A percentile compares a stretch with the other conserved stretches of the same genome.
phyloP scores from a whole-genome alignment of 2,797 vertebrate genomes.

The Enteromius mattozi region DNA sequence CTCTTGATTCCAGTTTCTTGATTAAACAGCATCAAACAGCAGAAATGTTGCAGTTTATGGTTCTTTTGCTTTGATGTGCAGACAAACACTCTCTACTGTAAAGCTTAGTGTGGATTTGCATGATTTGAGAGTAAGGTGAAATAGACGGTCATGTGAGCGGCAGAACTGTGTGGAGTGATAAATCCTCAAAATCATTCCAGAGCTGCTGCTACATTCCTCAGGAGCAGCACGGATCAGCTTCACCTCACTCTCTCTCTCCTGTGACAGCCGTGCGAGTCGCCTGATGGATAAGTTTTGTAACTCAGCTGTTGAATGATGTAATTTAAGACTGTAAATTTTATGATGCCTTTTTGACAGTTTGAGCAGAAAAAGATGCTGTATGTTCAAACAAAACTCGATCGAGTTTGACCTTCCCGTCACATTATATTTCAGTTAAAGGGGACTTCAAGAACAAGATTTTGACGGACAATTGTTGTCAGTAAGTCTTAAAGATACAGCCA shows the following conservation, averaged over 20 bases:
- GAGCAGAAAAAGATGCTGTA: slow-evolving; percentile 9
- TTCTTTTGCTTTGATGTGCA: slow-evolving; percentile 40
- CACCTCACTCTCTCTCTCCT: slow-evolving; percentile 55
- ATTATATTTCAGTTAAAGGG: neutral
- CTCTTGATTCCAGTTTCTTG: neutral
- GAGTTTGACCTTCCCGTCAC: slow-evolving; percentile 11
- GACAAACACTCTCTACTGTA: slow-evolving; percentile 39
- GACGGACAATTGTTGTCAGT: neutral
- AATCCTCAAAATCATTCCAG: slow-evolving; percentile 18
- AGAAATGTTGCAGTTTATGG: slow-evolving; percentile 71
- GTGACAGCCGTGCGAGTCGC: neutral
- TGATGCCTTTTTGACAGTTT: neutral
- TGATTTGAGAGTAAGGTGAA: slow-evolving; percentile 61
- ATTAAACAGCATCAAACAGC: slow-evolving; percentile 36
- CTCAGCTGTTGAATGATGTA: slow-evolving; percentile 16
- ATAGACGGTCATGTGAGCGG: slow-evolving; percentile 1
- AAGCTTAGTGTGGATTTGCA: slow-evolving; percentile 65
- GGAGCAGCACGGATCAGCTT: slow-evolving; percentile 9
- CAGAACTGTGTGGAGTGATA: slow-evolving; percentile 22
- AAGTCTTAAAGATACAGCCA: neutral
- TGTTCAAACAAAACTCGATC: slow-evolving; percentile 18
- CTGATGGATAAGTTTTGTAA: slow-evolving; percentile 30
- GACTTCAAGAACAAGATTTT: neutral
- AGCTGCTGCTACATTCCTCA: slow-evolving; percentile 3
- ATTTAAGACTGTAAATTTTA: slow-evolving; percentile 12